A percentile compares a stretch with the other conserved stretches of the same genome.
These are phyloP conservation scores for Thymelicus lineola DNA, from an alignment of 2,888 invertebrate species.

Conservation along the genomic window DNA sequence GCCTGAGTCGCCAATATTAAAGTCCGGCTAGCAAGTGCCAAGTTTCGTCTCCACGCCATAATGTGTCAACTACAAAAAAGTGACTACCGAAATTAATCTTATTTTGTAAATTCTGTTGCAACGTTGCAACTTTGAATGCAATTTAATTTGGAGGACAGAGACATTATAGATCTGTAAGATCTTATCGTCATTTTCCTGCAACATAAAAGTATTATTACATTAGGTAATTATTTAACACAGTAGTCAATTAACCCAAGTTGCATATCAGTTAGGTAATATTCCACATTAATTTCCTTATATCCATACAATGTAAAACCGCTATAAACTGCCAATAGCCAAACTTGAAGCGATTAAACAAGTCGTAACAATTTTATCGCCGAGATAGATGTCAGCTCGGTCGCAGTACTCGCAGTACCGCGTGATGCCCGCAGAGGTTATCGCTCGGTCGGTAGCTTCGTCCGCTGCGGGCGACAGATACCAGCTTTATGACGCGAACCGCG, in stretches of 20 bases:
- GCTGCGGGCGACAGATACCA: background rate
- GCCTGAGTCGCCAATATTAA: slow-evolving; percentile 36
- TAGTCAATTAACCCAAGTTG: no score
- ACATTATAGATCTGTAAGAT: no score
- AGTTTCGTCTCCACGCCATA: slow-evolving; percentile 30
- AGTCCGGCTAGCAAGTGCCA: slow-evolving; percentile 25
- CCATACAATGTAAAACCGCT: background rate
- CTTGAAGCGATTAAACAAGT: slow-evolving; percentile 3
- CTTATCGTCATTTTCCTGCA: no score
- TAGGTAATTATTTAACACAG: no score
- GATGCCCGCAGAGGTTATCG: slow-evolving; percentile 5
- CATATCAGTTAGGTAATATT: no score
- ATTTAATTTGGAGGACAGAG: background rate
- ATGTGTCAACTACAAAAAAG: slow-evolving; percentile 29
- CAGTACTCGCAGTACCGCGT: background rate
- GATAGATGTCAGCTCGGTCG: slow-evolving; percentile 3
- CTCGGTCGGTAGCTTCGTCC: slow-evolving; percentile 12
- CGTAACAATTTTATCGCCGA: slow-evolving; percentile 18
- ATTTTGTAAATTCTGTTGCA: background rate
- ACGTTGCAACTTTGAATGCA: background rate
- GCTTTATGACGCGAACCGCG: slow-evolving; percentile 11
- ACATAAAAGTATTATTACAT: no score
- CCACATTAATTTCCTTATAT: background rate
- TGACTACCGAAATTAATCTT: slow-evolving; percentile 9
- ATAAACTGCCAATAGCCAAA: slow-evolving; percentile 4